Percentiles rank a stretch among this genome's conserved stretches.
Evolutionary conservation across 2,888 invertebrate species (phyloP).

Genomic region (Tipula unca): DNA sequence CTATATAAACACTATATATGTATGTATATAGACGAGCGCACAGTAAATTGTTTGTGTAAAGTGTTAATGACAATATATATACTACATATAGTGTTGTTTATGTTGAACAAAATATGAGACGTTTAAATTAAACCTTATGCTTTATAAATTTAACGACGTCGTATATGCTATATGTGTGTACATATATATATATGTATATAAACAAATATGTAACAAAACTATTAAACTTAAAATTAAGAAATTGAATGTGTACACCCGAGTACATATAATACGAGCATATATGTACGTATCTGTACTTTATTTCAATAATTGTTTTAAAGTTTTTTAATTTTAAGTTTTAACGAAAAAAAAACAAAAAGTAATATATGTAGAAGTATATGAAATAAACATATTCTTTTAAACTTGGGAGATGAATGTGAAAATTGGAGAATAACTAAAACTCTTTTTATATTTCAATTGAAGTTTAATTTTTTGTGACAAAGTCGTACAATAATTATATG

Average conservation of each 20-base stretch:
- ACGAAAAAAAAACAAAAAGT: neutral
- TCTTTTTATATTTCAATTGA: no score
- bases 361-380: neutral
- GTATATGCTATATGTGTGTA: neutral
- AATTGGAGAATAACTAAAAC: no score
- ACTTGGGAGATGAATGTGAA: neutral
- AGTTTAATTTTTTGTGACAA: no score
- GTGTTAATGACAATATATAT: neutral
- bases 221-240: neutral
- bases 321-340: neutral
- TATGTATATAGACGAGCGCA: neutral
- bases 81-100: neutral
- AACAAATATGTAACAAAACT: neutral
- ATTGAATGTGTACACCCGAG: neutral
- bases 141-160: neutral
- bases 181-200: neutral
- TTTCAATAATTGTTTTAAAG: neutral
- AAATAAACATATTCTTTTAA: neutral
- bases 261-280: neutral
- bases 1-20: neutral
- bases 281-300: no score
- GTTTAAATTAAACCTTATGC: neutral
- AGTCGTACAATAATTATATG: no score
- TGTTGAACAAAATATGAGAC: neutral
- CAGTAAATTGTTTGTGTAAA: neutral